Evolutionary conservation across 2,797 vertebrate genomes (phyloP).

Genomic region (Takifugu ocellatus): DNA sequence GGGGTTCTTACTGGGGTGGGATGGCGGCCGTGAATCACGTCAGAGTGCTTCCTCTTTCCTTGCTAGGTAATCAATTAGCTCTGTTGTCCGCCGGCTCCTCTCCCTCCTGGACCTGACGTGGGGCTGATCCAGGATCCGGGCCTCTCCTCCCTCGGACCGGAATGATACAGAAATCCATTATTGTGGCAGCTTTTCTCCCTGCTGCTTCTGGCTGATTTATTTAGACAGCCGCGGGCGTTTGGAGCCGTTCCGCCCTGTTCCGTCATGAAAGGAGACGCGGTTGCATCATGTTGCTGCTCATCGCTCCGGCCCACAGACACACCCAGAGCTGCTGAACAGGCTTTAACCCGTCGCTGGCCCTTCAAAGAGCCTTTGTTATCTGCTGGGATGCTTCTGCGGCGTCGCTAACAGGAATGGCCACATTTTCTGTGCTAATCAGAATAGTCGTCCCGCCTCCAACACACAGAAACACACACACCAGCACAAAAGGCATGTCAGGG

Average conservation of each 20-base stretch:
- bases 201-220: conserved; percentile 66
- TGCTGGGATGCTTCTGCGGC: conserved; percentile 55
- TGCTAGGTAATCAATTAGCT: conserved; percentile 69
- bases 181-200: conserved; percentile 53
- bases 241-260: conserved; percentile 50
- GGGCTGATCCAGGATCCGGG: conserved; percentile 45
- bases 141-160: conserved; percentile 44
- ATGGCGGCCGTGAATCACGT: conserved; percentile 63
- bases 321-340: conserved; percentile 45
- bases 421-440: conserved; percentile 48
- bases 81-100: conserved; percentile 61
- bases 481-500: conserved; percentile 30
- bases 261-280: conserved; percentile 52
- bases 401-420: conserved; percentile 58
- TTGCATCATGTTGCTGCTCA: conserved; percentile 64
- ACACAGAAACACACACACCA: conserved; percentile 16
- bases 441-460: conserved; percentile 33
- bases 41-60: conserved; percentile 55
- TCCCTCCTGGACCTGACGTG: conserved; percentile 50
- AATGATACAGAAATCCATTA: conserved; percentile 44
- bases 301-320: conserved; percentile 51
- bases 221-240: conserved; percentile 53
- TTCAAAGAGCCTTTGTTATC: conserved; percentile 61
- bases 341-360: conserved; percentile 50
- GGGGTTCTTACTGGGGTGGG: conserved; percentile 1